Conservation (phyloP, 2,113 vertebrate species). For the Hippoglossus stenolepis region DNA sequence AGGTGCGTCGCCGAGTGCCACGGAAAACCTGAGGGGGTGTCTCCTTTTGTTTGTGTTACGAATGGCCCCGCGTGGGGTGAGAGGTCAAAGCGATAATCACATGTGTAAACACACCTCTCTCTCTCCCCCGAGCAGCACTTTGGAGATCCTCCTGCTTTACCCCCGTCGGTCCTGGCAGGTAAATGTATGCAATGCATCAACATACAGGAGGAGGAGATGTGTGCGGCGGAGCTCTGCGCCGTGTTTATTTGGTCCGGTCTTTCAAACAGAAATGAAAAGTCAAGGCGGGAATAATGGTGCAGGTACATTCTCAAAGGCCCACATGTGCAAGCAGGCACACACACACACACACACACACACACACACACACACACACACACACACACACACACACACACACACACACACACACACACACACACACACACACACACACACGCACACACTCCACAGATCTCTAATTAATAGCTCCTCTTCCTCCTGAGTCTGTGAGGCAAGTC, state of each 20-base stretch:
- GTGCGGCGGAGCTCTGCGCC: neutral
- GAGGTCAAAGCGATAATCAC: conserved; percentile 82
- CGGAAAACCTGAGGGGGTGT: conserved; percentile 51
- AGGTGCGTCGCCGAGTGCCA: conserved; percentile 46
- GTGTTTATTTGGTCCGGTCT: conserved; percentile 45
- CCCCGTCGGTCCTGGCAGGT: conserved; percentile 60
- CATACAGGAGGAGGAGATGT: conserved; percentile 25
- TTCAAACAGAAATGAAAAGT: conserved; percentile 54
- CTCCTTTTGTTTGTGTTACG: conserved; percentile 76
- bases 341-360: conserved; percentile 19
- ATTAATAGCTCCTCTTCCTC: conserved; percentile 79
- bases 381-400: no score
- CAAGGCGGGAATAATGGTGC: conserved; percentile 47
- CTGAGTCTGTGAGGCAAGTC: conserved; percentile 74
- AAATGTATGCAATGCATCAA: conserved; percentile 70
- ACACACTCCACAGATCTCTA: conserved; percentile 52
- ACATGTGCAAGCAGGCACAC: conserved; percentile 42
- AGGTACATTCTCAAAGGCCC: conserved; percentile 36
- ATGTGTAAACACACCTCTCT: conserved; percentile 73
- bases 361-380: conserved; percentile 30
- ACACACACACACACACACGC: conserved; percentile 25
- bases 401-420: no score
- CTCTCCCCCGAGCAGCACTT: conserved; percentile 38
- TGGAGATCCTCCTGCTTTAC: conserved; percentile 57
- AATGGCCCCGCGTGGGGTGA: conserved; percentile 69